Conservation (phyloP, 35 echinoderm and acorn worm species). For the Eucidaris tribuloides region DNA sequence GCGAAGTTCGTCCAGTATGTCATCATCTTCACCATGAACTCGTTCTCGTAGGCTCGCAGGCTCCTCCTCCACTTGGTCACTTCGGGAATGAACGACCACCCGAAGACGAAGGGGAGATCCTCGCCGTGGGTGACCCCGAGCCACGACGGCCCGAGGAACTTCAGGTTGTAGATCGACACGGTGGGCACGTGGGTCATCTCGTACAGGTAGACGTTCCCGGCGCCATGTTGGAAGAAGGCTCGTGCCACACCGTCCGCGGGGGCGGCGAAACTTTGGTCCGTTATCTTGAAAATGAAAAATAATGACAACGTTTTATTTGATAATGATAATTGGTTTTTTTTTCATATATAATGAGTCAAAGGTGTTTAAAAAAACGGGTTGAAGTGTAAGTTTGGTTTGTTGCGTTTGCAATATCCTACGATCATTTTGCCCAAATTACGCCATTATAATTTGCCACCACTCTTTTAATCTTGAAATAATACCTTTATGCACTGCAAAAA, state of each 20-base stretch:
- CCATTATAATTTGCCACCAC: too few relatives aligned
- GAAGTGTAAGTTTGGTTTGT: too few relatives aligned
- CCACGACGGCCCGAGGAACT: constrained; percentile 32
- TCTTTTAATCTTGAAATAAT: too few relatives aligned
- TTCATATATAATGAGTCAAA: too few relatives aligned
- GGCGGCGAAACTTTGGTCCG: constrained; percentile 69
- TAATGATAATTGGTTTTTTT: too few relatives aligned
- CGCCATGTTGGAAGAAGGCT: constrained; percentile 37
- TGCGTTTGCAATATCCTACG: too few relatives aligned
- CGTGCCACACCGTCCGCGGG: constrained; percentile 48
- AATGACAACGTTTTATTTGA: too few relatives aligned
- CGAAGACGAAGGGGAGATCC: constrained; percentile 78
- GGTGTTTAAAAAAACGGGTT: too few relatives aligned
- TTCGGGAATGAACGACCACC: constrained; percentile 49
- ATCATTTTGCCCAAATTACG: too few relatives aligned
- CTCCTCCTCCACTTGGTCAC: background rate
- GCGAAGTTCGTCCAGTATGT: constrained; percentile 90
- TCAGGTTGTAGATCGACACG: constrained; percentile 1
- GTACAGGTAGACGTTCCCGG: constrained; percentile 69
- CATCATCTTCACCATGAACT: constrained; percentile 74
- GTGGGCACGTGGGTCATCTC: constrained; percentile 67
- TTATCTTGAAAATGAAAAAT: too few relatives aligned
- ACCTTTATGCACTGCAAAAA: too few relatives aligned
- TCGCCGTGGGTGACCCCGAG: constrained; percentile 73
- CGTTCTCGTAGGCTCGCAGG: constrained; percentile 31